Percentiles rank a stretch among this genome's conserved stretches.
Evolutionary conservation across 2,113 vertebrate species (phyloP).

Genomic region (Notechis scutatus): DNA sequence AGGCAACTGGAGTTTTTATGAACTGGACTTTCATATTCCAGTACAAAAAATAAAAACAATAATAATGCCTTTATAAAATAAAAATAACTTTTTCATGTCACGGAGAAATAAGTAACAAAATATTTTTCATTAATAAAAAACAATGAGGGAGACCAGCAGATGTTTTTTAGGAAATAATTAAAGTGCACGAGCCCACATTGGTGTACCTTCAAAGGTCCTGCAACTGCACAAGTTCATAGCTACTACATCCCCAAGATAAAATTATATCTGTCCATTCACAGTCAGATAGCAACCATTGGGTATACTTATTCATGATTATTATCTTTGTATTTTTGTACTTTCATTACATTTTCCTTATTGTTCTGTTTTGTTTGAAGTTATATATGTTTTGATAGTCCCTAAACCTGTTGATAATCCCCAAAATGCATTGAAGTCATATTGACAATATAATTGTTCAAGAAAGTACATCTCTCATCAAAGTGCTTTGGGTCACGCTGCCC

Average conservation of each 20-base stretch:
- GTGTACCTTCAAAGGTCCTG: background rate
- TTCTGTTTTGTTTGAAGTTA: background rate
- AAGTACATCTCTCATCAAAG: background rate
- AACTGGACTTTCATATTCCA: background rate
- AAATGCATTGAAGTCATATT: background rate
- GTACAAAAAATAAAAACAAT: background rate
- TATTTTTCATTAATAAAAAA: background rate
- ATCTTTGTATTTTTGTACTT: background rate
- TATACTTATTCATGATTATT: background rate
- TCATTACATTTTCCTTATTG: background rate
- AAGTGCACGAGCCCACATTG: background rate
- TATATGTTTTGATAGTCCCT: background rate
- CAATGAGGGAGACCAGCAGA: background rate
- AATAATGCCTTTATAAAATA: background rate
- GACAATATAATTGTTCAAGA: background rate
- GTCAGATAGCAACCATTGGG: background rate
- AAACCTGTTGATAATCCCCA: background rate
- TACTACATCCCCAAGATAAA: background rate
- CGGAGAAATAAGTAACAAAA: background rate
- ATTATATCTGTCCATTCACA: background rate
- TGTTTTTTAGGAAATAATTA: background rate
- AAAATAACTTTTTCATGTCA: background rate
- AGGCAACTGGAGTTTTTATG: background rate
- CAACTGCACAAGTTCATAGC: background rate
- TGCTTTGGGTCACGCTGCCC: background rate